Evolutionary conservation across 2,113 vertebrate genomes (phyloP), one percentile per base, ranked within the genome.

Genomic region (Gallinago paraguaiae): DNA sequence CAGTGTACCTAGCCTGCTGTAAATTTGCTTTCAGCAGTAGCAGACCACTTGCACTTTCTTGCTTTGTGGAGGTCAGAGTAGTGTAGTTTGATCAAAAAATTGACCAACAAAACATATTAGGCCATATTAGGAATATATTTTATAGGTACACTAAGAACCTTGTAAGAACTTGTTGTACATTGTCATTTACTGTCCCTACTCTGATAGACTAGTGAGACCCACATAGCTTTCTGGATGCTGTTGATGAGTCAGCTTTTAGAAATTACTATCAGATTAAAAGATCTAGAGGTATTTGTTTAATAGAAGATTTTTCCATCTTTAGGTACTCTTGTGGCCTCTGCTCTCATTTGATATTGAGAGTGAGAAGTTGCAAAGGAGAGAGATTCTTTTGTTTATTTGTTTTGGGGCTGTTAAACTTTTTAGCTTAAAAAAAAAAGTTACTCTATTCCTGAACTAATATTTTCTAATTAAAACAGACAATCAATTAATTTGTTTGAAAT

Each of bases 261-360:
- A 88, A 41, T 25, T 27, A 2, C 15, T 65, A 17, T 75, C 68
- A 80, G 18, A 54, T 54, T 5, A 20, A 50, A 50, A 53, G 17
- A 57, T 63, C 9, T 51, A 13, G 30, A 75, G 82, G 7, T 60
- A 41, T 46, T 20, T 82, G 8, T 71, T 87, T 24, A 60, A 25
- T 41, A 63, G 46, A 50, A 80, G 43, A 31, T 63, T 71, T 67
- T 68, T 43, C 31, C 4, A 13, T 46, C 3, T 80, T 63, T 60
- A 64, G 31, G 23, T 39, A 68, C 6, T 68, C 25, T 33, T 63
- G 5, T 31, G 24, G 23, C 18, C 20, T 75, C 13, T 53, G 13
- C 15, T 70, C 4, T 71, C 1, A 0, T 24, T 53, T 18, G 50
- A 0, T 24, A 17, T 28, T 64, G 53, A 63, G 60, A 45, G 20